Percentiles rank a stretch among this genome's conserved stretches.
These are phyloP conservation scores for Dione juno DNA, from an alignment of 2,888 invertebrate genomes.

Conservation along the genomic window DNA sequence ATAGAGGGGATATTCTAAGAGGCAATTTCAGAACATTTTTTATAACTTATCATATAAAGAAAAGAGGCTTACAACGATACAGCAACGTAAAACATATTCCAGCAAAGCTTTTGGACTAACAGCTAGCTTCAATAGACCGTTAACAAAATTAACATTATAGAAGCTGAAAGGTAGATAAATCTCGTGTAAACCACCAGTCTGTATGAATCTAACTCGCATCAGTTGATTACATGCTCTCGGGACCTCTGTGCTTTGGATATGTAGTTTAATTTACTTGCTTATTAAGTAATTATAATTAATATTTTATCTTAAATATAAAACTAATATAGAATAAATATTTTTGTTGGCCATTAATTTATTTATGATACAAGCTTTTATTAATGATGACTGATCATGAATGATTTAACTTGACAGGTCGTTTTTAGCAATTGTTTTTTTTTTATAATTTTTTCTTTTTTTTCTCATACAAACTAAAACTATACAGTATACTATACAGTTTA, in stretches of 20 bases:
- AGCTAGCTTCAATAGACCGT: slow-evolving; percentile 3
- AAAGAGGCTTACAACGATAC: not conserved
- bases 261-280: slow-evolving; percentile 49
- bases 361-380: too few species aligned
- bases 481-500: too few species aligned
- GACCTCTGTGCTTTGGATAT: slow-evolving; percentile 49
- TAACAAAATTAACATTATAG: slow-evolving; percentile 24
- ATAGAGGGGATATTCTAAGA: too few species aligned
- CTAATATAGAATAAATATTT: not conserved
- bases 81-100: not conserved
- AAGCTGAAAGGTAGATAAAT: slow-evolving; percentile 19
- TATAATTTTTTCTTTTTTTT: too few species aligned
- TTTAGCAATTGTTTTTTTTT: too few species aligned
- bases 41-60: too few species aligned
- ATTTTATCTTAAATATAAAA: not conserved
- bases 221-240: slow-evolving; percentile 54
- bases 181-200: slow-evolving; percentile 34
- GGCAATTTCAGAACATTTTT: too few species aligned
- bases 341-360: too few species aligned
- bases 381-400: too few species aligned
- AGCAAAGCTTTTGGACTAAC: not conserved
- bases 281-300: slow-evolving; percentile 4
- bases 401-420: too few species aligned
- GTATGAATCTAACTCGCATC: slow-evolving; percentile 53
- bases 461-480: too few species aligned